Percentiles rank a stretch among this genome's conserved stretches.
Evolutionary conservation across 2,113 vertebrate species (phyloP).

Genomic region (Odontesthes bonariensis): DNA sequence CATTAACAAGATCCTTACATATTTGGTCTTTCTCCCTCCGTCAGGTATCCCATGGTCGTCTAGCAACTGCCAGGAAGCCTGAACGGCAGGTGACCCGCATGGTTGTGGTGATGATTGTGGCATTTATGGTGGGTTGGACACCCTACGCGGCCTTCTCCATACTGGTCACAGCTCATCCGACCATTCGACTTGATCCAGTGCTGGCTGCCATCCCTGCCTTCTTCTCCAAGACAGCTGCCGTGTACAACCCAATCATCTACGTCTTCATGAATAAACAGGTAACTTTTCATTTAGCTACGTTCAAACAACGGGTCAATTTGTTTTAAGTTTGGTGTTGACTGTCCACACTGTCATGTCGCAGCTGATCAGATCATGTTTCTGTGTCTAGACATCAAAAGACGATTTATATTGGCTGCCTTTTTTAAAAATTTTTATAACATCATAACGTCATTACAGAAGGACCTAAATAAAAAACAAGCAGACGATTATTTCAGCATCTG

Average conservation of each 20-base stretch:
- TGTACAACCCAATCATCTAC: constrained; percentile 93
- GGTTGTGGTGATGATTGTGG: constrained; percentile 91
- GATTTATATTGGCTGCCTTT: too few relatives aligned
- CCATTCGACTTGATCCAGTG: constrained; percentile 86
- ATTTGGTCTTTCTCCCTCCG: neutral
- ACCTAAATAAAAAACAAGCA: too few relatives aligned
- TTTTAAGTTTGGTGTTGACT: too few relatives aligned
- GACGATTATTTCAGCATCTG: too few relatives aligned
- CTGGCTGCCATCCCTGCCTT: constrained; percentile 89
- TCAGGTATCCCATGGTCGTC: constrained; percentile 87
- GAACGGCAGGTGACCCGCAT: constrained; percentile 90
- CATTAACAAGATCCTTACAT: neutral
- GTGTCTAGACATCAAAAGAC: too few relatives aligned
- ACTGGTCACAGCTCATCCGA: constrained; percentile 84
- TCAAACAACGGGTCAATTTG: too few relatives aligned
- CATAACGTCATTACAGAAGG: too few relatives aligned
- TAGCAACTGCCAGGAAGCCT: constrained; percentile 85
- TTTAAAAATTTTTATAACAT: too few relatives aligned
- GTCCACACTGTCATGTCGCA: too few relatives aligned
- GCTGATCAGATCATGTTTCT: too few relatives aligned
- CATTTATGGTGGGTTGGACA: constrained; percentile 91
- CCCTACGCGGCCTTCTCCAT: constrained; percentile 89
- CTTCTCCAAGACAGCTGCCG: constrained; percentile 91
- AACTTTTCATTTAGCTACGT: constrained; percentile 36
- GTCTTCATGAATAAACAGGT: constrained; percentile 96